phyloP scores from a whole-genome alignment of 1,140 invertebrate species.

The Megalopta genalis region DNA sequence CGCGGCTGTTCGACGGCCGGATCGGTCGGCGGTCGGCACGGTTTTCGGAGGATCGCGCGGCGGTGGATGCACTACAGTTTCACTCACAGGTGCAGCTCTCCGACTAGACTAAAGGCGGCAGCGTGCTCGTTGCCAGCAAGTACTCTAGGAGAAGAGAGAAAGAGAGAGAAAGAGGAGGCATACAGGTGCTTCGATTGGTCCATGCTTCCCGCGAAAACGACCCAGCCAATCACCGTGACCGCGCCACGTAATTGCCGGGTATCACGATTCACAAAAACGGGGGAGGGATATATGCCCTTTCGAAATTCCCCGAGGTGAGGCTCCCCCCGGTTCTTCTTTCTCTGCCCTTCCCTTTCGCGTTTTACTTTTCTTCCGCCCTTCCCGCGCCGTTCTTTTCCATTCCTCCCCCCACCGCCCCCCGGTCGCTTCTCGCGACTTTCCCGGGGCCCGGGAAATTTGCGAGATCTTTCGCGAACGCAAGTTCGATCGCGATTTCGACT shows the following conservation, averaged over 20 bases:
- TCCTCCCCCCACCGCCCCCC: no score
- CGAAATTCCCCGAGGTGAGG: conserved; percentile 41
- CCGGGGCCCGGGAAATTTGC: no score
- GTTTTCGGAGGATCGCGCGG: conserved; percentile 30
- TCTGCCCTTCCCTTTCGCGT: no score
- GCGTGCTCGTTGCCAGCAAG: conserved; percentile 57
- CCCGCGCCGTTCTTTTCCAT: no score
- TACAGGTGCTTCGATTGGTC: conserved; percentile 64
- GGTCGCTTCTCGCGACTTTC: no score
- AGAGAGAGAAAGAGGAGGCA: conserved; percentile 52
- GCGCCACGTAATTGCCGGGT: conserved; percentile 67
- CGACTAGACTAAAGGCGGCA: conserved; percentile 72
- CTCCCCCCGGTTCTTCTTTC: not conserved
- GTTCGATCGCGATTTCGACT: no score
- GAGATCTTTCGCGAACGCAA: no score
- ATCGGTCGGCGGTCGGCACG: not conserved
- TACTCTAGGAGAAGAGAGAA: conserved; percentile 60
- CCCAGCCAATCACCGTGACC: conserved; percentile 65
- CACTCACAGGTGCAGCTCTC: conserved; percentile 65
- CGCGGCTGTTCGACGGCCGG: no score
- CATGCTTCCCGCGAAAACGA: conserved; percentile 72
- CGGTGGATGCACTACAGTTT: conserved; percentile 54
- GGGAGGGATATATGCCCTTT: conserved; percentile 44
- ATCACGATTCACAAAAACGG: conserved; percentile 60
- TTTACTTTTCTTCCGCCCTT: no score